Evolutionary conservation across 1,140 invertebrate species (phyloP), one percentile per base, ranked within the genome.

Genomic region (Anagrus nilaparvatae): DNA sequence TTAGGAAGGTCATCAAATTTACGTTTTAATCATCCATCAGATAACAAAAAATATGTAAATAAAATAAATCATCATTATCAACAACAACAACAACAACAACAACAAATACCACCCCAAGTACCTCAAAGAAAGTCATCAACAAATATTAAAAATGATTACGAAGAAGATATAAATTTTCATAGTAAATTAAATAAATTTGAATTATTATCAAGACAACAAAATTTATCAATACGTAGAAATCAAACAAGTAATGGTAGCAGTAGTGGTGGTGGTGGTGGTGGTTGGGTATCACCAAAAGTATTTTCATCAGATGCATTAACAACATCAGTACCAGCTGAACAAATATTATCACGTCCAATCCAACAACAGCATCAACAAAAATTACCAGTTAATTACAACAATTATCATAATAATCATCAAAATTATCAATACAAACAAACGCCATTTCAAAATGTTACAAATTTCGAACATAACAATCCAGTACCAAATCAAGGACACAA

Each of bases 21-120:
- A 57, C 77, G 87, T 8, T 93, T 90, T 69, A 93, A 93, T 60
- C 85, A 91, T 65, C 88, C 88, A 0, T 82, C 81, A 32, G 86
- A 91, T 59, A 87, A 87, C 2, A 78, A 82, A 53, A 73, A 87
- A 42, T 81, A 54, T 1, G 50, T 43, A 1, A 58, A 57, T 18
- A 65, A 69, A 10, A 59, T 60, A 24, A 51, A 49, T 20, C 48
- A 43, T 5, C 14, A 24, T 24, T 21, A 36, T n/a, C 3, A 40
- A 17, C 44, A 44, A 9, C 23, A 49, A 12, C 62, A 66, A 41
- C 36, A 38, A 7, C 16, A 41, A 8, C 23, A 41, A 25, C 33
- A 17, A 20, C 10, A 3, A 14, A 27, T 44, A 27, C 54, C 56
- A 28, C 72, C 73, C 0, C 58, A 65, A 0, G 67, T 63, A 8